phyloP scores from a whole-genome alignment of 2,888 invertebrate genomes.

The Drosophila incognita region DNA sequence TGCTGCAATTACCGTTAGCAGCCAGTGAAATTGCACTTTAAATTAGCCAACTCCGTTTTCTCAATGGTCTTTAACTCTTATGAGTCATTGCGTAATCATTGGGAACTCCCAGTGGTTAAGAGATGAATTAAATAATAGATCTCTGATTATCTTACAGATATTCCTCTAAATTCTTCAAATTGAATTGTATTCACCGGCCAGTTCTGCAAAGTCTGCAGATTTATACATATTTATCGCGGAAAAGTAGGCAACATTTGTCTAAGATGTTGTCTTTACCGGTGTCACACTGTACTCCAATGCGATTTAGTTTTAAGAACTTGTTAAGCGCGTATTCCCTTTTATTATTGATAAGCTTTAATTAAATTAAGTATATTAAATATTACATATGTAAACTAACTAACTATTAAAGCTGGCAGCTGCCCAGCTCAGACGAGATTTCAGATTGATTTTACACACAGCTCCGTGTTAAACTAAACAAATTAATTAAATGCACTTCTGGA shows the following conservation, averaged over 20 bases:
- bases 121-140: background rate
- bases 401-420: slow-evolving; percentile 1
- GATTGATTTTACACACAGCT: slow-evolving; percentile 61
- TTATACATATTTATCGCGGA: background rate
- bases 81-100: background rate
- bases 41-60: background rate
- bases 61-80: background rate
- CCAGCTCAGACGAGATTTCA: slow-evolving; percentile 8
- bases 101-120: background rate
- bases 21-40: background rate
- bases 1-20: background rate
- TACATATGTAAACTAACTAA: background rate
- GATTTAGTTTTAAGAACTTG: background rate
- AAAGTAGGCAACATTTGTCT: background rate
- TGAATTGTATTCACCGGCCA: background rate
- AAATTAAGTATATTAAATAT: background rate
- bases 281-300: background rate
- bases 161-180: background rate
- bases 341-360: background rate
- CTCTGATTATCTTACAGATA: background rate
- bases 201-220: background rate
- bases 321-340: background rate
- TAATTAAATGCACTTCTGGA: slow-evolving; percentile 64
- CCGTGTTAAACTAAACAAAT: slow-evolving; percentile 56
- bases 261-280: background rate